phyloP scores from a whole-genome alignment of 2,888 invertebrate species.

The Sesamia inferens region DNA sequence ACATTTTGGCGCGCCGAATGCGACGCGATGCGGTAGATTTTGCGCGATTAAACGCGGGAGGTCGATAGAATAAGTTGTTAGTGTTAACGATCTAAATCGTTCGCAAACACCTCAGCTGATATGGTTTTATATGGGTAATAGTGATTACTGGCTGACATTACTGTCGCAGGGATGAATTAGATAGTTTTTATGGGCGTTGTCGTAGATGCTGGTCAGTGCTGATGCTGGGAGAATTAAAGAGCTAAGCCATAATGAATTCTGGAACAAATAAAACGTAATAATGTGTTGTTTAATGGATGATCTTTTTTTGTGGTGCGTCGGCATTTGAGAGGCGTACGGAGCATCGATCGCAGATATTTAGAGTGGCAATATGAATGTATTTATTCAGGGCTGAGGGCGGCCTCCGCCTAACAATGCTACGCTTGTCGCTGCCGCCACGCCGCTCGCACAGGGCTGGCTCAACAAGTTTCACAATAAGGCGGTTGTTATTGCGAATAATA shows the following conservation, averaged over 20 bases:
- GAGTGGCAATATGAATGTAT: constrained; percentile 90
- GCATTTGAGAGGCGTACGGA: constrained; percentile 71
- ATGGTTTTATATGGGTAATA: constrained; percentile 64
- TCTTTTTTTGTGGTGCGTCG: constrained; percentile 71
- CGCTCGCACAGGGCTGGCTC: constrained; percentile 77
- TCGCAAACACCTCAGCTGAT: constrained; percentile 73
- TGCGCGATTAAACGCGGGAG: constrained; percentile 85
- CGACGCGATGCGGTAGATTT: constrained; percentile 85
- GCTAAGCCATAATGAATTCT: constrained; percentile 42
- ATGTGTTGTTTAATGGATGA: constrained; percentile 67
- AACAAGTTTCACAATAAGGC: constrained; percentile 48
- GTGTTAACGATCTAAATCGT: constrained; percentile 83
- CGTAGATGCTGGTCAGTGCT: constrained; percentile 20
- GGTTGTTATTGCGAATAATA: constrained; percentile 32
- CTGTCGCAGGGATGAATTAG: constrained; percentile 23
- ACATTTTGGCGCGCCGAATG: constrained; percentile 85
- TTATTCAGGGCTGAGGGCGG: constrained; percentile 88
- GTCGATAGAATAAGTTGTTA: constrained; percentile 88
- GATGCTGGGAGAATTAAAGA: constrained; percentile 24
- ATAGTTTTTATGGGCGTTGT: constrained; percentile 20
- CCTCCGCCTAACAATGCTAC: constrained; percentile 88
- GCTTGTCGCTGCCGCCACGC: constrained; percentile 85
- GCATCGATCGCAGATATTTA: constrained; percentile 86
- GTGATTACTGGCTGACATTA: constrained; percentile 32
- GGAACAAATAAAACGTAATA: constrained; percentile 60